Evolutionary conservation across 2,888 invertebrate genomes (phyloP).

Genomic region (Anthrax anthrax): DNA sequence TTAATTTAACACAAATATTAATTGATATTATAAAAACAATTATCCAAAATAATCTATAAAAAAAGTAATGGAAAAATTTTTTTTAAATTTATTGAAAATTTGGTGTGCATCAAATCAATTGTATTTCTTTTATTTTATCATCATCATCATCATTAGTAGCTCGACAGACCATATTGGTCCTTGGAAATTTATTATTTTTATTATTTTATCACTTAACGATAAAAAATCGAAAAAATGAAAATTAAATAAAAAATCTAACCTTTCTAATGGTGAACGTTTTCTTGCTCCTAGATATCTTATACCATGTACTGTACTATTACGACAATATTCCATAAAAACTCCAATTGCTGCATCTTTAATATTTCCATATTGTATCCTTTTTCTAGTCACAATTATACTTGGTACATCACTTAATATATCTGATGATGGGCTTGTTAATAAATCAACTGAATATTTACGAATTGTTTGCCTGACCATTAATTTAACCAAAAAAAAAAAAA

Average conservation of each 20-base stretch:
- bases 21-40: slow-evolving; percentile 44
- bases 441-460: neutral
- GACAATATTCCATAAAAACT: slow-evolving; percentile 38
- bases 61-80: slow-evolving; percentile 6
- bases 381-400: slow-evolving; percentile 1
- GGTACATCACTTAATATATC: slow-evolving; percentile 5
- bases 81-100: neutral
- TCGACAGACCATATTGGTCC: no score
- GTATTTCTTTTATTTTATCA: no score
- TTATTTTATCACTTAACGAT: no score
- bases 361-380: slow-evolving; percentile 5
- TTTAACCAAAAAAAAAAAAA: no score
- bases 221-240: no score
- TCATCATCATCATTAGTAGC: no score
- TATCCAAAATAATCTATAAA: slow-evolving; percentile 50
- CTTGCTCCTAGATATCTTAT: slow-evolving; percentile 40
- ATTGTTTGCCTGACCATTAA: neutral
- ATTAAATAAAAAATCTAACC: no score
- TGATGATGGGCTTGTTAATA: neutral
- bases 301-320: slow-evolving; percentile 41
- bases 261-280: slow-evolving; percentile 35
- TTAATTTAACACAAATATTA: slow-evolving; percentile 43
- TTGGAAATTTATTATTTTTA: no score
- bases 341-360: slow-evolving; percentile 16
- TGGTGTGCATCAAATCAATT: no score